Conservation (phyloP, 2,888 invertebrate species). For the Limnephilus lunatus region DNA sequence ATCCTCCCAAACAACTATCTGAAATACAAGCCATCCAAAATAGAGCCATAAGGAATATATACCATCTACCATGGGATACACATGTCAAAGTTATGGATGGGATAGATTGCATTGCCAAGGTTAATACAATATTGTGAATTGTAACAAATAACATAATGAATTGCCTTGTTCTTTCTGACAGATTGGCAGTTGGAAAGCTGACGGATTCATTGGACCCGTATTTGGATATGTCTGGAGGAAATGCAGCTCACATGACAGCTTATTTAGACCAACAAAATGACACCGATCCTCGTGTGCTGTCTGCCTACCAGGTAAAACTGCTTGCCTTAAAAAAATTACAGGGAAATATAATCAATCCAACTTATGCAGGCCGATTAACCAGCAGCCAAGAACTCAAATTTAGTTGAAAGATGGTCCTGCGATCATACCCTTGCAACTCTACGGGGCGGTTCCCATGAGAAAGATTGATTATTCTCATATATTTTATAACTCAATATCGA, state of each 20-base stretch:
- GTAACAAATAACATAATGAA: constrained; percentile 67
- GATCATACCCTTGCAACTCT: no score
- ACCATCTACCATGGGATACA: no score
- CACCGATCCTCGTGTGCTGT: constrained; percentile 78
- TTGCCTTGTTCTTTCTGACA: constrained; percentile 69
- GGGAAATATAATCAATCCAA: no score
- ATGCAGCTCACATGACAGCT: constrained; percentile 89
- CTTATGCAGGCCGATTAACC: no score
- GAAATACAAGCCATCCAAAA: no score
- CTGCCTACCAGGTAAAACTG: constrained; percentile 75
- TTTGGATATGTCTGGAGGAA: constrained; percentile 87
- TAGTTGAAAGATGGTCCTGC: no score
- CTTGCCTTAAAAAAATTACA: not conserved
- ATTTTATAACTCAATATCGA: no score
- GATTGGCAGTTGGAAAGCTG: constrained; percentile 90
- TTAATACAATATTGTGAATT: constrained; percentile 76
- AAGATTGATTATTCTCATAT: no score
- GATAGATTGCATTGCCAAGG: not conserved
- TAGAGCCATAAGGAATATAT: no score
- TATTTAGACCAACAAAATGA: constrained; percentile 84
- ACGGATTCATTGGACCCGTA: constrained; percentile 88
- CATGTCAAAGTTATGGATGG: no score
- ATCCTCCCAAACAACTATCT: not conserved
- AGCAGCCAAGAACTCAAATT: no score
- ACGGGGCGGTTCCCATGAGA: no score